A percentile compares a stretch with the other conserved stretches of the same genome.
Conservation (phyloP, 2,888 invertebrate genomes). For the Portevinia maculata region DNA sequence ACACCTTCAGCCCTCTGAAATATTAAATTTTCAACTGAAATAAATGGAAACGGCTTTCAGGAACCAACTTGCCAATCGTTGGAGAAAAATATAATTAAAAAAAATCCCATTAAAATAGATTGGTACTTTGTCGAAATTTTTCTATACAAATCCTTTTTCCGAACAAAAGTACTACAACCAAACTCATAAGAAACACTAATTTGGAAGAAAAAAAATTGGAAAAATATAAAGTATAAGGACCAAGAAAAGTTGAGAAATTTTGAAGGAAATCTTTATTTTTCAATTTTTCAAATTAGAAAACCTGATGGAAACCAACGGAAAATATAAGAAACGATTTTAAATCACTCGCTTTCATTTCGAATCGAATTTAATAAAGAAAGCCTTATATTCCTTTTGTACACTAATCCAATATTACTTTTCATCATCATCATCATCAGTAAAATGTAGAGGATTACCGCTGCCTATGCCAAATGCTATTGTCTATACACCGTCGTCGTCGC, state of each 20-base stretch:
- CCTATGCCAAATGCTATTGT: slow-evolving; percentile 46
- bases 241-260: slow-evolving; percentile 33
- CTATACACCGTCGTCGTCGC: slow-evolving; percentile 1
- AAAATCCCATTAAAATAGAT: slow-evolving; percentile 34
- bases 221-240: not conserved
- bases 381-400: slow-evolving; percentile 33
- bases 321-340: slow-evolving; percentile 4
- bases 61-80: slow-evolving; percentile 14
- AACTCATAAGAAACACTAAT: slow-evolving; percentile 31
- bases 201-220: not conserved
- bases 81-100: not conserved
- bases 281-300: slow-evolving; percentile 39
- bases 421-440: slow-evolving; percentile 69
- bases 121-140: slow-evolving; percentile 48
- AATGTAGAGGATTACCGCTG: slow-evolving; percentile 54
- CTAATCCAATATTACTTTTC: slow-evolving; percentile 70
- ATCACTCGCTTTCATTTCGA: slow-evolving; percentile 37
- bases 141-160: slow-evolving; percentile 28
- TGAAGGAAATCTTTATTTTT: slow-evolving; percentile 28
- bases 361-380: slow-evolving; percentile 61
- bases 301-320: slow-evolving; percentile 20
- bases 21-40: slow-evolving; percentile 49
- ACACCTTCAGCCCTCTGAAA: not conserved
- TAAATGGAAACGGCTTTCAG: slow-evolving; percentile 18
- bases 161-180: slow-evolving; percentile 16